Evolutionary conservation across 2,888 invertebrate species (phyloP), one percentile per base, ranked within the genome.

Genomic region (Pyralis farinalis): DNA sequence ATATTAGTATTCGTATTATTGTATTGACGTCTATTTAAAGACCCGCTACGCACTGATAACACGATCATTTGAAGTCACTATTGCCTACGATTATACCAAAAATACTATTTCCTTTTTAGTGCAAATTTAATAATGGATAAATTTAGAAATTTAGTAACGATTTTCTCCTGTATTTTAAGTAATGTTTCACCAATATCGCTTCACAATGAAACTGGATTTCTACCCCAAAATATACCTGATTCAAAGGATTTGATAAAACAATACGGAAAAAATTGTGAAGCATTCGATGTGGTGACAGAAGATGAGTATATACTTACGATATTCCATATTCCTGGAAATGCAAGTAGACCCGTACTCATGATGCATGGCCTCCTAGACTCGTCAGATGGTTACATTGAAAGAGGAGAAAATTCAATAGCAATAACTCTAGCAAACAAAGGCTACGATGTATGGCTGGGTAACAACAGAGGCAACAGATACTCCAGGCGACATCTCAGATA

Each of bases 401-500:
- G 74, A 47, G 73, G 69, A 0, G 63, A 68, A 29, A 43, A 43
- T 0, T 77, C 77, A 0, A 21, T 76, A 3, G 63, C 55, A 1
- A 43, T 63, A 4, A 51, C 52, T 0, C 55, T 92, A 21, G 87
- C 90, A 0, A 82, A 85, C 35, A 59, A 65, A 1, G 90, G 90
- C 1, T 90, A 89, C 51, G 92, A 92, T 42, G 58, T 78, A 0
- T 80, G 80, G 80, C 40, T 54, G 0, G 62, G 68, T 33, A 79
- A 78, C 42, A 73, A 77, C 8, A 76, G 94, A 39, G 94, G 94
- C 3, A 93, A 91, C 55, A 80, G 72, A 2, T 93, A 92, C 59
- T 90, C 91, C 1, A 71, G 84, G 20, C 72, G 71, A 7, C 94
- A 94, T 56, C 47, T 54, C 0, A 64, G 63, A 1, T 50, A 81